These are phyloP conservation scores for Toxotes chatareus DNA, from an alignment of 2,113 vertebrate genomes.

Conservation along the genomic window DNA sequence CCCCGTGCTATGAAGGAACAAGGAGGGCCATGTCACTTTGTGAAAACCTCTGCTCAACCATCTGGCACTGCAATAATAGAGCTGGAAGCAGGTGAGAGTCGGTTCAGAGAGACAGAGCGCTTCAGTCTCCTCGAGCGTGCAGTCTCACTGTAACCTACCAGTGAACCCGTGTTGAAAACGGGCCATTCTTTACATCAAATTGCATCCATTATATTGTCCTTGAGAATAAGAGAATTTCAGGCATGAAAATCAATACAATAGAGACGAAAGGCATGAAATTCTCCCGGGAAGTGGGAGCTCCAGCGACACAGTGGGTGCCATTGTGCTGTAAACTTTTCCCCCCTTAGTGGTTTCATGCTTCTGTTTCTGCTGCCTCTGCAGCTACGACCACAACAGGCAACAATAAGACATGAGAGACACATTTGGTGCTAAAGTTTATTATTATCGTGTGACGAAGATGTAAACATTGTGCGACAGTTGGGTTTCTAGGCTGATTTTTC, in stretches of 20 bases:
- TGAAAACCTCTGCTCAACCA: conserved; percentile 72
- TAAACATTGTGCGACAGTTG: background rate
- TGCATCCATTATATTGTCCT: conserved; percentile 74
- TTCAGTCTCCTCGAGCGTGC: conserved; percentile 34
- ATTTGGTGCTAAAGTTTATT: background rate
- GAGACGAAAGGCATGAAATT: conserved; percentile 72
- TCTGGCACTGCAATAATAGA: conserved; percentile 71
- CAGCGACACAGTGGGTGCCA: conserved; percentile 68
- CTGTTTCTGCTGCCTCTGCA: conserved; percentile 54
- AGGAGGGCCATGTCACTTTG: conserved; percentile 74
- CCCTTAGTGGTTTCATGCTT: conserved; percentile 56
- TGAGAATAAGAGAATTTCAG: conserved; percentile 73
- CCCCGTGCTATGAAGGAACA: conserved; percentile 64
- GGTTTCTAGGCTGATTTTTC: conserved; percentile 1
- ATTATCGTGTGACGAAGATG: conserved; percentile 18
- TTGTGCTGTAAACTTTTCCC: conserved; percentile 68
- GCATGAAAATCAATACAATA: conserved; percentile 75
- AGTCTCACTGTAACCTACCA: conserved; percentile 60
- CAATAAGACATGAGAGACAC: conserved; percentile 25
- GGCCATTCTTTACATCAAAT: conserved; percentile 74
- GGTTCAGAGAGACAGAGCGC: conserved; percentile 14
- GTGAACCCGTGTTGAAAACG: conserved; percentile 63
- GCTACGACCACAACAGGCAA: conserved; percentile 44
- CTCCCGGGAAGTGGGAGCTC: conserved; percentile 71
- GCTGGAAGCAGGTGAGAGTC: conserved; percentile 67